Base-by-base conservation (phyloP, 2,888 invertebrate species). In the Eilema sororculum region DNA sequence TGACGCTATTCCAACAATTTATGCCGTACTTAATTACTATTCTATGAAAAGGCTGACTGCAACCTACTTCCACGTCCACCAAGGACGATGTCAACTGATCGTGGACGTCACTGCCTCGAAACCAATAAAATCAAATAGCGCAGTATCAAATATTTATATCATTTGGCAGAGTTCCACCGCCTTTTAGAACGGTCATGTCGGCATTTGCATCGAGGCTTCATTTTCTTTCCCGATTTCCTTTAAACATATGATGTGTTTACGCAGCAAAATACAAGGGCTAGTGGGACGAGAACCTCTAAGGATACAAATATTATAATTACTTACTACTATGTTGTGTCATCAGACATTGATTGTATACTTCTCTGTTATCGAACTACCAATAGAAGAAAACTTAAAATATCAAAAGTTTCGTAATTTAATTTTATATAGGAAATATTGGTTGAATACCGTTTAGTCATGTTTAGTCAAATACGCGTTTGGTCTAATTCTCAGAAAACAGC, bases 111-210 rank as follows among this genome's bases (percentile, higher is more conserved):
- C 58, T 33, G 68, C 25, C 70, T 78, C 74, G 75, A 82, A 82
- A 80, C 82, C 81, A 84, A 80, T 83, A 74, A 81, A 87, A 86
- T 87, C 81, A 85, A 86, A 87, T 82, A 79, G 85, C 73, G 84
- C 83, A 77, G 84, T 85, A 89, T 89, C 88, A 86, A 89, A 88
- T 86, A 87, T 89, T 89, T 89, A 89, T 89, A 87, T 82, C 84
- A 76, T 69, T 88, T 89, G 89, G 90, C 90, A 83, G 71, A 52
- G 78, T 82, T 87, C 89, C 89, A 89, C 78, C 73, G 73, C 81
- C 73, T 69, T 76, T 71, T 20, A 67, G 72, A 73, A 66, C 61
- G 33, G 72, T 73, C 78, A 68, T 76, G 73, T 75, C 69, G 59
- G 30, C 63, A 76, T 82, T 79, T 78, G 78, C 81, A 83, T 81